These are phyloP conservation scores for Callorhinus ursinus DNA, from an alignment of 2,113 vertebrate genomes.

Conservation along the genomic window DNA sequence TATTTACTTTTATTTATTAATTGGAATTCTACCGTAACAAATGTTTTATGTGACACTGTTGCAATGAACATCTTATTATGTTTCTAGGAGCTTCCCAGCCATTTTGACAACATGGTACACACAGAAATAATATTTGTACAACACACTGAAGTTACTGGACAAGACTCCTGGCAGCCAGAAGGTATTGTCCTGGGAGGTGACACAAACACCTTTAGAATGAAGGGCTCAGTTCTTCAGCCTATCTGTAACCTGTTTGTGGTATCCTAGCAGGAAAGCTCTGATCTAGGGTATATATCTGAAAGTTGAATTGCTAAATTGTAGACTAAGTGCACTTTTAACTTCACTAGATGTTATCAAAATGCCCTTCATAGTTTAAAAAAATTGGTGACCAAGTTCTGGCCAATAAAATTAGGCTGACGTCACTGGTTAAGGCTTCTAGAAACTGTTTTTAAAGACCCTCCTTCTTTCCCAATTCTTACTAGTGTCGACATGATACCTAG, in stretches of 20 bases:
- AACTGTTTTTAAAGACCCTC: background rate
- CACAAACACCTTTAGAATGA: background rate
- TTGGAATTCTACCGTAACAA: background rate
- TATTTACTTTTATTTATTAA: background rate
- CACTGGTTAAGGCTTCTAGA: background rate
- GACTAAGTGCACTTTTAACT: background rate
- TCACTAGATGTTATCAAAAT: background rate
- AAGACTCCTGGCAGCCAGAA: background rate
- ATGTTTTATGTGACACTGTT: background rate
- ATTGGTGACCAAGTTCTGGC: background rate
- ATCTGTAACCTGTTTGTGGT: background rate
- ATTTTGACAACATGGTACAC: background rate
- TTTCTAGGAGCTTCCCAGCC: background rate
- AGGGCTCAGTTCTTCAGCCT: background rate
- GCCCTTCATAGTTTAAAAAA: background rate
- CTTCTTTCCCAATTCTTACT: background rate
- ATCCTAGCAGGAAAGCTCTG: background rate
- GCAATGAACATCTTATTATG: background rate
- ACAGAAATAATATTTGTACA: background rate
- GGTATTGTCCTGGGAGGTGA: background rate
- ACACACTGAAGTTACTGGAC: background rate
- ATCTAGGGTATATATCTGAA: background rate
- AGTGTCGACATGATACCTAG: background rate
- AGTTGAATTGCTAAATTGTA: background rate
- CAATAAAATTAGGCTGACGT: background rate